Conservation (phyloP, 2,888 invertebrate genomes). For the Fragum sueziense region DNA sequence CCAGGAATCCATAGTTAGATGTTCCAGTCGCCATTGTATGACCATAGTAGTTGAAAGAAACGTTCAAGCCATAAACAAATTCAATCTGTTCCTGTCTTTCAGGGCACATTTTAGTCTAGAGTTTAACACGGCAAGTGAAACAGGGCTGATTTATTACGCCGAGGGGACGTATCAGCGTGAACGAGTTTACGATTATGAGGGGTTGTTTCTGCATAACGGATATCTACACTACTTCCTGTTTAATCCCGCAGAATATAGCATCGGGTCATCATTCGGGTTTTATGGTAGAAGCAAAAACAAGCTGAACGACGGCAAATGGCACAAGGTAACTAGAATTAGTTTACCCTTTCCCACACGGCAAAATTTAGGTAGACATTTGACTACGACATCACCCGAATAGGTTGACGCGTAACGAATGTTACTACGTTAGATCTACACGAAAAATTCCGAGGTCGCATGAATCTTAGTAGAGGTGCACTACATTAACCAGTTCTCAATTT, state of each 20-base stretch:
- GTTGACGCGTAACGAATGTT: too few relatives aligned
- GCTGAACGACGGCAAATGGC: conserved; percentile 58
- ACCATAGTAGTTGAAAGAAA: too few relatives aligned
- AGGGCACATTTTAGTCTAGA: conserved; percentile 63
- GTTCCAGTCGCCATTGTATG: too few relatives aligned
- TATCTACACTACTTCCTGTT: conserved; percentile 67
- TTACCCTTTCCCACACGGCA: too few relatives aligned
- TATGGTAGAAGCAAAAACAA: conserved; percentile 45
- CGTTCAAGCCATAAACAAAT: too few relatives aligned
- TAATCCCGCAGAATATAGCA: conserved; percentile 63
- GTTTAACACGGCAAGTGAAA: conserved; percentile 54
- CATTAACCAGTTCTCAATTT: too few relatives aligned
- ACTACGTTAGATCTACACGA: too few relatives aligned
- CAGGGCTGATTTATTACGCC: conserved; percentile 63
- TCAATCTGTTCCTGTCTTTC: conserved; percentile 16
- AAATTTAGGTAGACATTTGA: too few relatives aligned
- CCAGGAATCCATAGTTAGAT: too few relatives aligned
- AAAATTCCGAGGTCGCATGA: too few relatives aligned
- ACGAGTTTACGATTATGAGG: conserved; percentile 64
- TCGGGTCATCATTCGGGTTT: conserved; percentile 63
- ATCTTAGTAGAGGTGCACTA: too few relatives aligned
- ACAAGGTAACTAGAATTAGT: conserved; percentile 56
- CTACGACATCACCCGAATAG: too few relatives aligned
- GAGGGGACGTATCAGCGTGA: conserved; percentile 55
- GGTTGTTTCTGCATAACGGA: conserved; percentile 63